A percentile compares a stretch with the other conserved stretches of the same genome.
phyloP scores from a whole-genome alignment of 1,140 invertebrate genomes.

The Drosophila subobscura region DNA sequence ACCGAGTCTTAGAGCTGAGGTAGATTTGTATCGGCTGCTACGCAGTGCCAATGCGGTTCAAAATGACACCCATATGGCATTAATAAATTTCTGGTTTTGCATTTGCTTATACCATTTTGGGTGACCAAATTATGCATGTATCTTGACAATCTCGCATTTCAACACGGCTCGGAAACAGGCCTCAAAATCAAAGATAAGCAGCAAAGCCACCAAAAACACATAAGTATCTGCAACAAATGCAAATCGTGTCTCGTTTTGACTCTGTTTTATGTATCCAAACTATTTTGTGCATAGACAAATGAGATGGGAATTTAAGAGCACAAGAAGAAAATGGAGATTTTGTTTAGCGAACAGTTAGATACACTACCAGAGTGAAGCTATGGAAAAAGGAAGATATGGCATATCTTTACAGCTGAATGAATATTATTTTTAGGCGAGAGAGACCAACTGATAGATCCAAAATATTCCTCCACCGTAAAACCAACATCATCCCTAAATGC shows the following conservation, averaged over 20 bases:
- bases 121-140: constrained; percentile 54
- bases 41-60: constrained; percentile 22
- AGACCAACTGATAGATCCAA: no score
- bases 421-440: no score
- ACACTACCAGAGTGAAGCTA: not conserved
- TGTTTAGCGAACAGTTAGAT: not conserved
- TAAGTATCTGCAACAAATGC: constrained; percentile 67
- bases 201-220: constrained; percentile 21
- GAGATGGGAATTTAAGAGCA: constrained; percentile 10
- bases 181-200: constrained; percentile 38
- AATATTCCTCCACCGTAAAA: no score
- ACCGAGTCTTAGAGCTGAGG: constrained; percentile 40
- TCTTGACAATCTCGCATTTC: constrained; percentile 55
- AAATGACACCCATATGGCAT: constrained; percentile 59
- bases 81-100: constrained; percentile 55
- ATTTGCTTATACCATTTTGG: constrained; percentile 11
- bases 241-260: constrained; percentile 46
- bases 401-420: no score
- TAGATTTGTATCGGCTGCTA: constrained; percentile 56
- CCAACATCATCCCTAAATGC: no score
- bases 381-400: no score
- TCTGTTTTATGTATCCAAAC: constrained; percentile 43
- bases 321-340: constrained; percentile 8
- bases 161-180: constrained; percentile 36
- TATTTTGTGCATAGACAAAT: constrained; percentile 36